Base-by-base conservation (phyloP, 2,797 vertebrate genomes). In the Tadarida brasiliensis region DNA sequence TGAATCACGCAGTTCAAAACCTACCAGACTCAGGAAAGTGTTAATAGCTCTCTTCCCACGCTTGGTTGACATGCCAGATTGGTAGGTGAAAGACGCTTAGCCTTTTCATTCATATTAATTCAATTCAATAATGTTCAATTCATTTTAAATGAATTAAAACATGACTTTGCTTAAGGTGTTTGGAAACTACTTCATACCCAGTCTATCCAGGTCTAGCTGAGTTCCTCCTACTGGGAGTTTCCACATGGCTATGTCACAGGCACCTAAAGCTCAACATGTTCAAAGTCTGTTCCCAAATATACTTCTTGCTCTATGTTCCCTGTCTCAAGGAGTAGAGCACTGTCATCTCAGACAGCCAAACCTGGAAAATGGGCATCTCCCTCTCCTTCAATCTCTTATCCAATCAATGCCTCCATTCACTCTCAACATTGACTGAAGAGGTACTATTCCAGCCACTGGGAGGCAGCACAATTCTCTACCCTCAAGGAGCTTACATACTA, bases 31-130 rank as follows among this genome's bases (percentile, higher is more conserved):
- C 73, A 86, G 82, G 12, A 82, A 95, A 96, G 96, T 92, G 96
- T 97, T 94, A 97, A 96, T 83, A 94, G 95, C 95, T 94, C 85
- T 95, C 77, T 89, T 96, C 94, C 97, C 96, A 97, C 4, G 51
- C 95, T 97, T 92, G 94, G 95, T 86, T 94, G 81, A 65, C 73
- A 74, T 90, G 85, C 90, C 91, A 91, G 95, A 85, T 88, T 61
- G 82, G 77, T 83, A 93, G 30, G 81, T 85, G 83, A 96, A 93
- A 85, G 94, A 87, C 63, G 12, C 33, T 65, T n/a, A 88, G 63
- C 39, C 35, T 95, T 96, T 83, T 61, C 82, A 47, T 96, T 92
- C 76, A 70, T 70, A 91, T 90, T 89, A 88, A 73, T 78, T 94
- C 39, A 86, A 28, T 89, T 96, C 90, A 94, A 44, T 76, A 87